A percentile compares a stretch with the other conserved stretches of the same genome.
Conservation (phyloP, 2,888 invertebrate genomes). For the Pollenia amentaria region DNA sequence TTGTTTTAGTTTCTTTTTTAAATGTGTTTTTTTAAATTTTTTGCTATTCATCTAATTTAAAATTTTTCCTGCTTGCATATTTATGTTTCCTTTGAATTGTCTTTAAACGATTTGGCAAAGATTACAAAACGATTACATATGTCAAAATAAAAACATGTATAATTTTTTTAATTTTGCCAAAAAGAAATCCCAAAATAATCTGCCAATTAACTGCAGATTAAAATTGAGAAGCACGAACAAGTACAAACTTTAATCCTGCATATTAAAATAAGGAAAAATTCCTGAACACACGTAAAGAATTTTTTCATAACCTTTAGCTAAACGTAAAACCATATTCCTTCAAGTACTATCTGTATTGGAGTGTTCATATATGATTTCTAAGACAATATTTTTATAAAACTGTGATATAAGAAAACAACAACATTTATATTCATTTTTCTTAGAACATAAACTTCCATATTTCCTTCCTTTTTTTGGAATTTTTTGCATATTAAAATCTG, state of each 20-base stretch:
- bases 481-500: not conserved
- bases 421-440: constrained; percentile 1
- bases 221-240: not conserved
- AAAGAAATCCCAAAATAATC: not conserved
- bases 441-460: not conserved
- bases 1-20: too few relatives aligned
- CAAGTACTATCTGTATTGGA: not conserved
- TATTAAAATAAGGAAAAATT: constrained; percentile 17
- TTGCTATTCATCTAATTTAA: too few relatives aligned
- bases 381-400: not conserved
- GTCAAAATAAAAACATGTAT: not conserved
- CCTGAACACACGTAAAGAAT: constrained; percentile 6
- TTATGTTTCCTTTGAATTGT: not conserved
- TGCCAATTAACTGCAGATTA: constrained; percentile 20
- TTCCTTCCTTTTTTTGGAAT: constrained; percentile 3
- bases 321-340: not conserved
- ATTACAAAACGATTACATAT: constrained; percentile 40
- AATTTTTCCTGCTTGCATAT: not conserved
- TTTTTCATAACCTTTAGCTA: not conserved
- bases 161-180: not conserved
- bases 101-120: constrained; percentile 10
- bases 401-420: constrained; percentile 3
- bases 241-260: constrained; percentile 5
- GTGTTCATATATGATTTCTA: not conserved
- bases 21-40: too few relatives aligned